A percentile compares a stretch with the other conserved stretches of the same genome.
These are phyloP conservation scores for Hiodon alosoides DNA, from an alignment of 2,113 vertebrate species.

Conservation along the genomic window DNA sequence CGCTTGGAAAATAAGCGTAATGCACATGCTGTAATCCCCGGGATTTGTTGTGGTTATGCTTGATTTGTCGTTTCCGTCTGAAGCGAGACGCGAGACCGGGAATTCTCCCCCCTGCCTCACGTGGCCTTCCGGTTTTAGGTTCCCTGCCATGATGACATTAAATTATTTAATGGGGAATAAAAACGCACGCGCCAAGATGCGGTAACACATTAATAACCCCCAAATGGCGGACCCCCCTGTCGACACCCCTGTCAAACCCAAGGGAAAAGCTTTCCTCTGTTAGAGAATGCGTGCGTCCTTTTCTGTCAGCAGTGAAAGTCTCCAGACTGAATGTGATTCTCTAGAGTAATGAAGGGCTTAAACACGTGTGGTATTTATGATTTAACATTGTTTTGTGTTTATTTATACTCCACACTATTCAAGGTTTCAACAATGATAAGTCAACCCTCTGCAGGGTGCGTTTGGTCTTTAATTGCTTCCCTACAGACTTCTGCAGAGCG, in stretches of 20 bases:
- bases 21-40: too few species aligned
- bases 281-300: background rate
- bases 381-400: too few species aligned
- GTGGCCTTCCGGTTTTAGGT: too few species aligned
- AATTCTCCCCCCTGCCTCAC: too few species aligned
- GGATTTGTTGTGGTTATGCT: too few species aligned
- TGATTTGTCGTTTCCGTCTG: too few species aligned
- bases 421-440: constrained; percentile 39
- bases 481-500: constrained; percentile 49
- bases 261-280: too few species aligned
- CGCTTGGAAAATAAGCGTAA: too few species aligned
- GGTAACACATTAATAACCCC: background rate
- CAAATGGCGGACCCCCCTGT: background rate
- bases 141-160: too few species aligned
- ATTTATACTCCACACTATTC: background rate
- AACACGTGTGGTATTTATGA: too few species aligned
- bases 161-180: background rate
- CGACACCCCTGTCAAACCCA: too few species aligned
- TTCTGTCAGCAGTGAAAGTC: background rate
- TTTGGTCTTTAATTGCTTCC: constrained; percentile 59
- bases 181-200: background rate
- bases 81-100: too few species aligned
- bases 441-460: constrained; percentile 38
- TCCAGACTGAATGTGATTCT: background rate
- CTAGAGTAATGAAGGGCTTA: background rate